A percentile compares a stretch with the other conserved stretches of the same genome.
Evolutionary conservation across 2,888 invertebrate species (phyloP).

Genomic region (Sarcophaga rosellei): DNA sequence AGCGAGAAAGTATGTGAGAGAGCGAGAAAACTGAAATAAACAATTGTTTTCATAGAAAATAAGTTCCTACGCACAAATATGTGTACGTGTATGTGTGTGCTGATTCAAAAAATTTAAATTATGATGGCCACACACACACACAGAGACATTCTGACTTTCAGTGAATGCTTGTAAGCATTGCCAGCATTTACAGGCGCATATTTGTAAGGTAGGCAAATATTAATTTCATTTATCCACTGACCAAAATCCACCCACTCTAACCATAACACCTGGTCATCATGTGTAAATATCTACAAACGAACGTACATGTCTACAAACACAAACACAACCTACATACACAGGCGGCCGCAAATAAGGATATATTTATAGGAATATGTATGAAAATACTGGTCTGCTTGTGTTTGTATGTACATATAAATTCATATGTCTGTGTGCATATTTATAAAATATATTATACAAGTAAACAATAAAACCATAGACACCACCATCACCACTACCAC

Average conservation of each 20-base stretch:
- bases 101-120: neutral
- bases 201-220: neutral
- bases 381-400: neutral
- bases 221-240: constrained; percentile 25
- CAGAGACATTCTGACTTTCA: neutral
- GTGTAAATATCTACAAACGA: constrained; percentile 41
- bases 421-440: constrained; percentile 3
- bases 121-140: neutral
- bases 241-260: constrained; percentile 52
- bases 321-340: neutral
- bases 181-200: neutral
- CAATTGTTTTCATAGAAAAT: constrained; percentile 22
- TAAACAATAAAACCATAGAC: constrained; percentile 57
- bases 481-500: constrained; percentile 12
- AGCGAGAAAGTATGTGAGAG: neutral
- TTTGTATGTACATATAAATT: neutral
- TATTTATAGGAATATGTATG: neutral
- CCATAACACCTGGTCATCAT: constrained; percentile 63
- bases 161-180: no score
- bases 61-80: constrained; percentile 15
- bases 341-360: neutral
- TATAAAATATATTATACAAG: constrained; percentile 58
- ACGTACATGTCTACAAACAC: constrained; percentile 20
- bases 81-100: no score
- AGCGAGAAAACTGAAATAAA: constrained; percentile 5